Evolutionary conservation across 2,797 vertebrate genomes (phyloP).

Genomic region (Sebastes ruberrimus): DNA sequence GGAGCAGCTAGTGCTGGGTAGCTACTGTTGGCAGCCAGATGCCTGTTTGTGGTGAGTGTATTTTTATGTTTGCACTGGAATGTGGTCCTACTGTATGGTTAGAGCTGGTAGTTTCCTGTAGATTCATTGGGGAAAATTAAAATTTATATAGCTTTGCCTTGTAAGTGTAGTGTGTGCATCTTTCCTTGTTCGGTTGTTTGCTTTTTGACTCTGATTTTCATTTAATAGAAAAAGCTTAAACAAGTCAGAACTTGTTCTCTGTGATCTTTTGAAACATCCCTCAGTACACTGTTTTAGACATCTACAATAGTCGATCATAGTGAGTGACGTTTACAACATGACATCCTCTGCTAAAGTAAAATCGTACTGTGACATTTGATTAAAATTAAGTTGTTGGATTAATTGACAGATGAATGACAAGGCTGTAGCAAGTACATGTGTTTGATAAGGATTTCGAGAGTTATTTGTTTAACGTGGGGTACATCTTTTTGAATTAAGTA

Average conservation of each 20-base stretch:
- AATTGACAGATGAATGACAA: background rate
- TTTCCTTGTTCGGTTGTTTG: background rate
- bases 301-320: background rate
- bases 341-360: background rate
- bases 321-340: background rate
- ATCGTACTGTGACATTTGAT: background rate
- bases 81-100: conserved; percentile 9
- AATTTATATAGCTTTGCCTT: background rate
- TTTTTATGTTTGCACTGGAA: conserved; percentile 62
- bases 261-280: conserved; percentile 12
- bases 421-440: background rate
- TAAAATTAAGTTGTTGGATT: background rate
- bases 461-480: background rate
- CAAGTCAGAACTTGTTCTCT: conserved; percentile 18
- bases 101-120: conserved; percentile 20
- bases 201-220: background rate
- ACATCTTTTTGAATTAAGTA: background rate
- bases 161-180: background rate
- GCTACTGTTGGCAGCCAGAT: conserved; percentile 53
- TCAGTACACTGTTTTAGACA: background rate
- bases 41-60: conserved; percentile 76
- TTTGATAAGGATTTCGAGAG: background rate
- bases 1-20: conserved; percentile 38
- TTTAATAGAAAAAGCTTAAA: background rate
- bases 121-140: background rate